Evolutionary conservation across 2,797 vertebrate genomes (phyloP), one percentile per base, ranked within the genome.

Genomic region (Lophotriccus pileatus): DNA sequence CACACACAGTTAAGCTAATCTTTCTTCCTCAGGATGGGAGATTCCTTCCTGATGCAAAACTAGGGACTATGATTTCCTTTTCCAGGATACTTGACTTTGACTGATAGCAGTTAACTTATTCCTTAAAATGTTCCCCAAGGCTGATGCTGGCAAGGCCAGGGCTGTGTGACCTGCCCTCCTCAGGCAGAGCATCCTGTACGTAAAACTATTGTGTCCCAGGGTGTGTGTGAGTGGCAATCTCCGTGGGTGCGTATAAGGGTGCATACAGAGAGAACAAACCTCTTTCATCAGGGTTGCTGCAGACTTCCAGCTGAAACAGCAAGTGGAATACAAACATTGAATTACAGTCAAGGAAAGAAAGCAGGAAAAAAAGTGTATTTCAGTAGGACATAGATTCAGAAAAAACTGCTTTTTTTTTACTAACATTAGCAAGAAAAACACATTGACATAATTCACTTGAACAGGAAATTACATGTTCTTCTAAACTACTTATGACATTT

Each of bases 21-120:
- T 97, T 97, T 98, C 91, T 98, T 98, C 97, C 97, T 97, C 98
- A 98, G 98, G 97, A 98, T 97, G 97, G 97, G 97, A 98, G 97
- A 98, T 97, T 98, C 97, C 96, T 98, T 98, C 98, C 98, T 98
- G 97, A 94, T 94, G 75, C 77, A 89, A 84, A 97, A 96, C 93
- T 93, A 93, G 67, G 83, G 95, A 95, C 95, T 92, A 89, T 63
- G 79, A 95, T 96, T 98, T 98, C 98, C 98, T 97, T 97, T 98
- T 97, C 96, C 98, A 96, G 98, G 97, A 98, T 97, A 97, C 97
- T 95, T 98, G 98, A 98, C 94, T 97, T 97, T 96, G 95, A 94
- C 62, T 89, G 97, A 98, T 89, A 94, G 83, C 86, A 95, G 58
- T 83, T 94, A 95, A 87, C 89, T 90, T 97, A 77, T 78, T 97